Evolutionary conservation across 1,140 invertebrate genomes (phyloP).

Genomic region (Armadillidium nasatum): DNA sequence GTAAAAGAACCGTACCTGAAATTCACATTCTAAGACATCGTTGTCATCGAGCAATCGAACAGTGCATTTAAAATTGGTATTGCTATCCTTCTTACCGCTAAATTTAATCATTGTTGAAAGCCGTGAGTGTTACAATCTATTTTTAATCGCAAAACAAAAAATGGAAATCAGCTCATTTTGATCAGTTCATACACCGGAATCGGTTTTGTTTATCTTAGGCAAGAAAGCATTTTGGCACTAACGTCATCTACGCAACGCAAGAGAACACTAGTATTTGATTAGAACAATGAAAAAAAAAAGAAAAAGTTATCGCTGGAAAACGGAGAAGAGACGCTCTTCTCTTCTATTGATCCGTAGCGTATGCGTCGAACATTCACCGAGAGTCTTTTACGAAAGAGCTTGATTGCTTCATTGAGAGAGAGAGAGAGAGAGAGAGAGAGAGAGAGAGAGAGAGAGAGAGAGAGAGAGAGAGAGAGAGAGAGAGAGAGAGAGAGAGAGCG

Average conservation of each 20-base stretch:
- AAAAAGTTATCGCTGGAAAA: not conserved
- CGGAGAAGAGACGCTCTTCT: not conserved
- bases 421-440: too few relatives aligned
- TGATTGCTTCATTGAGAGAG: not conserved
- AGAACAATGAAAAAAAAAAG: too few relatives aligned
- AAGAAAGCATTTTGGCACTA: not conserved
- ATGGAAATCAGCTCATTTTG: slow-evolving; percentile 3
- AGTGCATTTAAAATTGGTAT: slow-evolving; percentile 86
- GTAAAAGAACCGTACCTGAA: slow-evolving; percentile 70
- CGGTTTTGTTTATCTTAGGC: not conserved
- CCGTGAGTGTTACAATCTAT: not conserved
- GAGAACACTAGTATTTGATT: not conserved
- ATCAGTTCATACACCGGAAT: not conserved
- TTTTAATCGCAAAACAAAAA: too few relatives aligned
- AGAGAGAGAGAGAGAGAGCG: too few relatives aligned
- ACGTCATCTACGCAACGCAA: too few relatives aligned
- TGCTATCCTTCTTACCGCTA: slow-evolving; percentile 73
- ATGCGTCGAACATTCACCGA: not conserved
- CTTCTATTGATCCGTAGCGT: not conserved
- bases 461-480: too few relatives aligned
- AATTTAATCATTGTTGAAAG: slow-evolving; percentile 72
- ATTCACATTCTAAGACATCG: slow-evolving; percentile 90
- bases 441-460: too few relatives aligned
- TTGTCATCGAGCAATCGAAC: slow-evolving; percentile 88
- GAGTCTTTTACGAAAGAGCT: not conserved